Evolutionary conservation across 2,797 vertebrate species (phyloP).

Genomic region (Pangasius macronema): DNA sequence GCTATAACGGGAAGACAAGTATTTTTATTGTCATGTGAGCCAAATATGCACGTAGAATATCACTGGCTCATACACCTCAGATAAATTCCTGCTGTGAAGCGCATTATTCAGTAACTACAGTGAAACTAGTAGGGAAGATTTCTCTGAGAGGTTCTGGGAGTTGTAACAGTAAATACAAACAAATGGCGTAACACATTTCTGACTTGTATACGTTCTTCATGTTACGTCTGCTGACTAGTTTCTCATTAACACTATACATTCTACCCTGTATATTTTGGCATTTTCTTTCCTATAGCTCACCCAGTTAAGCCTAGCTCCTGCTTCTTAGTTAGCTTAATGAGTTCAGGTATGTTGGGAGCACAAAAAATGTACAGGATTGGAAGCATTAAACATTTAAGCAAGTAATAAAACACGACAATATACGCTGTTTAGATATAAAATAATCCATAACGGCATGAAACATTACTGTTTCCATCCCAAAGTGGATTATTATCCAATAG

Average conservation of each 20-base stretch:
- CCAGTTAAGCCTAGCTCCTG: background rate
- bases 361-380: background rate
- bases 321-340: background rate
- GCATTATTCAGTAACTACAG: background rate
- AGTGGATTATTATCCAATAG: background rate
- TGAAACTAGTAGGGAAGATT: background rate
- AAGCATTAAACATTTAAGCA: background rate
- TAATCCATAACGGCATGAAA: too few relatives aligned
- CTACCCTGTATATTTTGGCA: background rate
- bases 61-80: background rate
- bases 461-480: background rate
- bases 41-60: background rate
- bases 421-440: background rate
- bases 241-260: background rate
- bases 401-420: background rate
- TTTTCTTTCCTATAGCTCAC: background rate
- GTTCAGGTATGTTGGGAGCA: too few relatives aligned
- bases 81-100: background rate
- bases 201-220: background rate
- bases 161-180: background rate
- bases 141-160: background rate
- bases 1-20: constrained; percentile 30
- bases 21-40: constrained; percentile 31
- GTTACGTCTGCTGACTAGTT: background rate
- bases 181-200: too few relatives aligned